These are phyloP conservation scores for Platyscapa corneri DNA, from an alignment of 1,140 invertebrate genomes.

Conservation along the genomic window DNA sequence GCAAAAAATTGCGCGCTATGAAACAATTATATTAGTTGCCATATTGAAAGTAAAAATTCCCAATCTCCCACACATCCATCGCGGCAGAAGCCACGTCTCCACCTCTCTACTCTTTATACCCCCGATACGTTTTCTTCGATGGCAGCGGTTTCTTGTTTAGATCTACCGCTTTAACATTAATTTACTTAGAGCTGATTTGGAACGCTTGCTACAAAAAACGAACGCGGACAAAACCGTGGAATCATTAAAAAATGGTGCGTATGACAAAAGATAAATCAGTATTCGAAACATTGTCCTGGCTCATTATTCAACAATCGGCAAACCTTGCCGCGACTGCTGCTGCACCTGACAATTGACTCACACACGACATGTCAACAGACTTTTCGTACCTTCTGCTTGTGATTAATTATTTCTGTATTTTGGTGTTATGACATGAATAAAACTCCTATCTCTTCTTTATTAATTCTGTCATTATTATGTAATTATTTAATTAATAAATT, in stretches of 20 bases:
- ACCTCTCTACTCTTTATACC: conserved; percentile 15
- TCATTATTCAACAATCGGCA: conserved; percentile 11
- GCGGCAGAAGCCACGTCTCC: conserved; percentile 18
- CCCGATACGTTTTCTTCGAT: conserved; percentile 2
- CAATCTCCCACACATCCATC: neutral
- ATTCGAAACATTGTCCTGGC: neutral
- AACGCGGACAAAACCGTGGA: neutral
- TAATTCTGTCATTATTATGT: neutral
- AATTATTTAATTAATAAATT: neutral
- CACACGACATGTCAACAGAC: conserved; percentile 23
- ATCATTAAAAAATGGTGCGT: conserved; percentile 40
- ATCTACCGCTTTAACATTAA: conserved; percentile 10
- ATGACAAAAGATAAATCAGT: neutral
- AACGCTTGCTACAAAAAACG: neutral
- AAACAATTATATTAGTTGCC: conserved; percentile 4
- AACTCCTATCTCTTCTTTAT: too few relatives aligned
- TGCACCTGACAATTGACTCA: conserved; percentile 7
- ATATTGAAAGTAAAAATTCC: conserved; percentile 17
- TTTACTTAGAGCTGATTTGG: neutral
- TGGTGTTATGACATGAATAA: too few relatives aligned
- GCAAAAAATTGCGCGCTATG: neutral
- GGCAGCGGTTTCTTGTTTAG: conserved; percentile 44
- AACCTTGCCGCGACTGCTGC: neutral
- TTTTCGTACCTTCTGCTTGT: conserved; percentile 23
- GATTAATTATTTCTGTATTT: neutral